Evolutionary conservation across 2,797 vertebrate species (phyloP).

Genomic region (Adrianichthys oophorus): DNA sequence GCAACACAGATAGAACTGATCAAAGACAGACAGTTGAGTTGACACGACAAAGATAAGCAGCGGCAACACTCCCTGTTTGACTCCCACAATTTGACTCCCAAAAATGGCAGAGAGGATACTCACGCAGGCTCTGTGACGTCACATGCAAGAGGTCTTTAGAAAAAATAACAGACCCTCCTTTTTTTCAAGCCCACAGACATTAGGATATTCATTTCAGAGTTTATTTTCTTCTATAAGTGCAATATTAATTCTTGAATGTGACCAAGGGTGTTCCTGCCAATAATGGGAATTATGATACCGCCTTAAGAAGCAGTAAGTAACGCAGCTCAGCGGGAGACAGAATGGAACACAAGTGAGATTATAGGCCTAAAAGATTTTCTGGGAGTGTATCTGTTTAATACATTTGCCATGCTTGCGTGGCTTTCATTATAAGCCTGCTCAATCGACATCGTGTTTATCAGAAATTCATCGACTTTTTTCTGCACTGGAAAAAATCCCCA

Average conservation of each 20-base stretch:
- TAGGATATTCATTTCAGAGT: slow-evolving; percentile 15
- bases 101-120: no score
- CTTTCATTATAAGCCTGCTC: slow-evolving; percentile 21
- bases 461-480: slow-evolving; percentile 1
- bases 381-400: slow-evolving; percentile 2
- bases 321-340: slow-evolving; percentile 27
- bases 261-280: slow-evolving; percentile 23
- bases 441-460: slow-evolving; percentile 19
- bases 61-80: no score
- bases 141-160: neutral
- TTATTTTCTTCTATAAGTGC: slow-evolving; percentile 23
- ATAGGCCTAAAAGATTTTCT: slow-evolving; percentile 32
- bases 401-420: slow-evolving; percentile 17
- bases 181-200: neutral
- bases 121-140: no score
- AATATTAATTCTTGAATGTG: slow-evolving; percentile 31
- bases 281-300: slow-evolving; percentile 33
- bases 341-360: slow-evolving; percentile 29
- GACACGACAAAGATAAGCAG: no score
- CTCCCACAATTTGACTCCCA: no score
- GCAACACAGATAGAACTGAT: no score
- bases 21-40: no score
- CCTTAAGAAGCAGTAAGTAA: slow-evolving; percentile 42
- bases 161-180: slow-evolving; percentile 1
- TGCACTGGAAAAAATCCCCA: neutral